phyloP scores from a whole-genome alignment of 2,797 vertebrate genomes.

The Pseudochaenichthys georgianus region DNA sequence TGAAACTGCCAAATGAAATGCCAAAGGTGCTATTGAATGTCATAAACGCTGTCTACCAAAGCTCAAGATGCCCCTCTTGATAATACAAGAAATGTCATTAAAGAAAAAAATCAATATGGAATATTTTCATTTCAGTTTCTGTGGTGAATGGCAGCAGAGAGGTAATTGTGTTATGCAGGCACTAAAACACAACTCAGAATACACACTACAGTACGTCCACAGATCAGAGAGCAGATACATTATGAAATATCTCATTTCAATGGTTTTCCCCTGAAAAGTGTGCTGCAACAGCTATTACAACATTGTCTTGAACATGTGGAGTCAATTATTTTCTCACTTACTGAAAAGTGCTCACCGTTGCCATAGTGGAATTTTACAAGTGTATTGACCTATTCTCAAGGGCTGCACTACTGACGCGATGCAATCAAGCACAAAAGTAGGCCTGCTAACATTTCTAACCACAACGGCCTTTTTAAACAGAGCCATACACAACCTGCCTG shows the following conservation, averaged over 20 bases:
- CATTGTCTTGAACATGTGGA: constrained; percentile 75
- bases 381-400: constrained; percentile 80
- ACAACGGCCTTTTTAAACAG: constrained; percentile 79
- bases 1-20: constrained; percentile 20
- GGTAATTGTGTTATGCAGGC: not conserved
- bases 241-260: constrained; percentile 54
- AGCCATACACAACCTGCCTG: constrained; percentile 60
- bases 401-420: constrained; percentile 74
- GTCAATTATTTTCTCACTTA: constrained; percentile 83
- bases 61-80: not conserved
- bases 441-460: constrained; percentile 75
- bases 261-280: constrained; percentile 35
- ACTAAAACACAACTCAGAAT: constrained; percentile 1
- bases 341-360: constrained; percentile 75
- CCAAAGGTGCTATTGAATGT: constrained; percentile 22
- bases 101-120: constrained; percentile 32
- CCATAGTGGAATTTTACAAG: constrained; percentile 80
- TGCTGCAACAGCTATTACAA: constrained; percentile 65
- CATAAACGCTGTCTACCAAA: not conserved
- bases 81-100: constrained; percentile 9
- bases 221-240: constrained; percentile 30
- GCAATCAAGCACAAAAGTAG: constrained; percentile 81
- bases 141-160: constrained; percentile 5
- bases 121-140: constrained; percentile 24
- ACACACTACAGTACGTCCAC: not conserved